A percentile compares a stretch with the other conserved stretches of the same genome.
phyloP scores from a whole-genome alignment of 2,113 vertebrate species.

The Mesocricetus auratus region DNA sequence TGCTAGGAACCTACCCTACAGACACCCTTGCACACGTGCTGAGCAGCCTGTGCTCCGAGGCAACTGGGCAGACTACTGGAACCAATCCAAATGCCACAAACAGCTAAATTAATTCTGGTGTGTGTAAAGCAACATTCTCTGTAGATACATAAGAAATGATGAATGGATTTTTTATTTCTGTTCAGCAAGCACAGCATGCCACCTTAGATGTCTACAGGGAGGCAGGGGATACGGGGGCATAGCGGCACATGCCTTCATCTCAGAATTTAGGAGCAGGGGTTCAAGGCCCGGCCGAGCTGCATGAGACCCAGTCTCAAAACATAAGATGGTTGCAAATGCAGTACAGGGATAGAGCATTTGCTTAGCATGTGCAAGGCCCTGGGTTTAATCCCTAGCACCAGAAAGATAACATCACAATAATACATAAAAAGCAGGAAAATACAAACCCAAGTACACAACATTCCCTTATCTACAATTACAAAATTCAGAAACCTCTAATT shows the following conservation, averaged over 20 bases:
- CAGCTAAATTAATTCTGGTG: not conserved
- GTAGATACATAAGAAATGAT: not conserved
- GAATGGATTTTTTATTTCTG: not conserved
- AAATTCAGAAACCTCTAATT: conserved; percentile 24
- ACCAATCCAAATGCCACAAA: not conserved
- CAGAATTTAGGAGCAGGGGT: not conserved
- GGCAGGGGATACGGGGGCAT: not conserved
- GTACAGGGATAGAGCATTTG: not conserved
- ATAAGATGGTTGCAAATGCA: not conserved
- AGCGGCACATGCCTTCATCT: not conserved
- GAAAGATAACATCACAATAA: not conserved
- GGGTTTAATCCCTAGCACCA: not conserved
- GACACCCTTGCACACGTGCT: not conserved
- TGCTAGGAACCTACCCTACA: conserved; percentile 49
- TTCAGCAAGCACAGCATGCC: not conserved
- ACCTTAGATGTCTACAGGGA: not conserved
- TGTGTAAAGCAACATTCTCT: not conserved
- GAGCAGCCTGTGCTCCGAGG: not conserved
- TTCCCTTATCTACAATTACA: not conserved
- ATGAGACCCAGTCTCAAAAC: not conserved
- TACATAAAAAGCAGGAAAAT: not conserved
- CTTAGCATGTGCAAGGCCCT: not conserved
- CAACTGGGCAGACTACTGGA: not conserved
- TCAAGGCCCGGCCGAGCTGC: not conserved
- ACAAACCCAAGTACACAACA: not conserved